Evolutionary conservation across 1,140 invertebrate species (phyloP).

Genomic region (Matsumurasca onukii): DNA sequence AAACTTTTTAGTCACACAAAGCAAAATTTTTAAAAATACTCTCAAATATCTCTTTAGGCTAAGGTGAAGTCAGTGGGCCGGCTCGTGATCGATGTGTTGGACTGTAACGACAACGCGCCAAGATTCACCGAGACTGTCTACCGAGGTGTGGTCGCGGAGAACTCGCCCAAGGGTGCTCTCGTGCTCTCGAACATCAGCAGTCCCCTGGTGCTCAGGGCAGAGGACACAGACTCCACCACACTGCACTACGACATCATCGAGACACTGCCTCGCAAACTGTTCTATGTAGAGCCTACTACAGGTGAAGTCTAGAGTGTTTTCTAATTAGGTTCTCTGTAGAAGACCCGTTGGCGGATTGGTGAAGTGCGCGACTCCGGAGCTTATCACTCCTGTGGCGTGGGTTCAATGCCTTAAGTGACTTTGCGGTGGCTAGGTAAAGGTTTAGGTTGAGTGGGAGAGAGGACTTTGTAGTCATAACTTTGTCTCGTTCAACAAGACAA

Average conservation of each 20-base stretch:
- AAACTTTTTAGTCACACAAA: no score
- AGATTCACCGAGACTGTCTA: conserved; percentile 75
- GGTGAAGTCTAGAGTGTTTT: conserved; percentile 49
- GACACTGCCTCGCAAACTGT: conserved; percentile 66
- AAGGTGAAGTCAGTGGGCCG: conserved; percentile 78
- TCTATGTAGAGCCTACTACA: conserved; percentile 85
- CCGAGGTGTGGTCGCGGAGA: conserved; percentile 79
- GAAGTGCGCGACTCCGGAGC: no score
- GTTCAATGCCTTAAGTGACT: no score
- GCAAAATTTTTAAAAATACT: no score
- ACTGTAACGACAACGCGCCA: conserved; percentile 87
- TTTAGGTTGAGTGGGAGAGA: no score
- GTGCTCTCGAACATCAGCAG: conserved; percentile 64
- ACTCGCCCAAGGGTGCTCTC: conserved; percentile 75
- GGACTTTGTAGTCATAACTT: no score
- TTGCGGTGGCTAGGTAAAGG: no score
- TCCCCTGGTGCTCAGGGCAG: conserved; percentile 76
- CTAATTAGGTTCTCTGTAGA: no score
- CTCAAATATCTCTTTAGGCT: conserved; percentile 48
- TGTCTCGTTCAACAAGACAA: no score
- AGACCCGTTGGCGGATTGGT: no score
- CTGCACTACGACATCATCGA: conserved; percentile 87
- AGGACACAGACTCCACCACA: conserved; percentile 75
- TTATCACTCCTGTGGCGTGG: no score
- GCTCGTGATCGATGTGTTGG: conserved; percentile 69